These are phyloP conservation scores for Melanotus villosus DNA, from an alignment of 2,888 invertebrate genomes.

Conservation along the genomic window DNA sequence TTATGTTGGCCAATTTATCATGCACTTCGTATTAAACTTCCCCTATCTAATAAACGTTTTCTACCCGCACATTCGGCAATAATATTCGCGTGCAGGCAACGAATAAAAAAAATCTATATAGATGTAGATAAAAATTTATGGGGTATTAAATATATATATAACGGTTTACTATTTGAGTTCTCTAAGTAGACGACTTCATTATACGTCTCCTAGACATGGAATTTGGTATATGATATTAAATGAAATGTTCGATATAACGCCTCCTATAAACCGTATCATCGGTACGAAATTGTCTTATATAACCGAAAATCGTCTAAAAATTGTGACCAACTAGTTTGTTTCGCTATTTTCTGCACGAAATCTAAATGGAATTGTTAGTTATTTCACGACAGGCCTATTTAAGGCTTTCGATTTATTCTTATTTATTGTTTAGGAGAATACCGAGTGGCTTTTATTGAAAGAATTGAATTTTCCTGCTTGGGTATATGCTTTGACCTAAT, in stretches of 20 bases:
- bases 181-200: slow-evolving; percentile 32
- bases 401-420: no score
- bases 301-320: slow-evolving; percentile 19
- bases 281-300: slow-evolving; percentile 28
- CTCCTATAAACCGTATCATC: slow-evolving; percentile 1
- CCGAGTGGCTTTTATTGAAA: no score
- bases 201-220: slow-evolving; percentile 20
- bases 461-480: no score
- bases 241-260: slow-evolving; percentile 8
- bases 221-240: slow-evolving; percentile 8
- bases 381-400: background rate
- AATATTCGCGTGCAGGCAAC: slow-evolving; percentile 13
- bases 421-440: background rate
- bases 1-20: slow-evolving; percentile 13
- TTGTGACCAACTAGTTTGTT: slow-evolving; percentile 22
- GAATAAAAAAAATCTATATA: slow-evolving; percentile 32
- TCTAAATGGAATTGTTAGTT: slow-evolving; percentile 1
- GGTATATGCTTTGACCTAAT: no score
- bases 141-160: slow-evolving; percentile 31
- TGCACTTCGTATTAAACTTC: background rate
- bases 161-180: slow-evolving; percentile 23
- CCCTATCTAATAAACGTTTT: slow-evolving; percentile 4
- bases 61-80: slow-evolving; percentile 15
- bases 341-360: slow-evolving; percentile 18
- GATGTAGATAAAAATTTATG: slow-evolving; percentile 36